phyloP scores from a whole-genome alignment of 2,797 vertebrate genomes.

The Syngnathus rostellatus region DNA sequence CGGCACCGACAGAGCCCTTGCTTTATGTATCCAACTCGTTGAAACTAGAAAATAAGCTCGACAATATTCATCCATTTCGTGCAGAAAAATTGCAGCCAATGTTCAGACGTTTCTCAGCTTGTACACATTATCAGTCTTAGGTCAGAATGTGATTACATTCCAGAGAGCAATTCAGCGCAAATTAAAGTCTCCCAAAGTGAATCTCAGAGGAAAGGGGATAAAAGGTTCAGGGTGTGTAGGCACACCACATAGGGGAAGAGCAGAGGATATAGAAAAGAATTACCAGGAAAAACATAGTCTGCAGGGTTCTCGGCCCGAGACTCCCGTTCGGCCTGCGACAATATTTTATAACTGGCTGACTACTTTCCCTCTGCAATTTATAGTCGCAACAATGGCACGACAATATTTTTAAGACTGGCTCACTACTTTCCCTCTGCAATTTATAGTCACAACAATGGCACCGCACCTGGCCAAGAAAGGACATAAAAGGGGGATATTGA shows the following conservation, averaged over 20 bases:
- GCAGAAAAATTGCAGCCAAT: not conserved
- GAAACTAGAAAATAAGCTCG: not conserved
- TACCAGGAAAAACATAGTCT: constrained; percentile 29
- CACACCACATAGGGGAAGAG: constrained; percentile 32
- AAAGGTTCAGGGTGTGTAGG: constrained; percentile 18
- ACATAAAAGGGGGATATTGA: constrained; percentile 30
- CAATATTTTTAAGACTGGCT: constrained; percentile 61
- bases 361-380: constrained; percentile 55
- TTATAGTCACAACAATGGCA: constrained; percentile 49
- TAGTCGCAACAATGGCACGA: constrained; percentile 49
- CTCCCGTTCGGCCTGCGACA: constrained; percentile 50
- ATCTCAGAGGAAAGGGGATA: constrained; percentile 32
- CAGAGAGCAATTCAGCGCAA: constrained; percentile 34
- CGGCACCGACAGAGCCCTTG: not conserved
- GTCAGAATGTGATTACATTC: constrained; percentile 36
- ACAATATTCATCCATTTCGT: not conserved
- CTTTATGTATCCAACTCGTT: not conserved
- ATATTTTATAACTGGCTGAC: constrained; percentile 56
- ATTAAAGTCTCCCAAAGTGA: constrained; percentile 40
- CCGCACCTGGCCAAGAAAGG: constrained; percentile 42
- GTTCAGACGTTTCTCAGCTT: constrained; percentile 12
- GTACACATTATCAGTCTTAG: constrained; percentile 14
- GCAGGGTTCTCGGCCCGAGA: constrained; percentile 8
- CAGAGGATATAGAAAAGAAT: constrained; percentile 46
- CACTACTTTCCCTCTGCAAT: constrained; percentile 51